These are phyloP conservation scores for Galemys pyrenaicus DNA, from an alignment of 2,113 vertebrate species.

Conservation along the genomic window DNA sequence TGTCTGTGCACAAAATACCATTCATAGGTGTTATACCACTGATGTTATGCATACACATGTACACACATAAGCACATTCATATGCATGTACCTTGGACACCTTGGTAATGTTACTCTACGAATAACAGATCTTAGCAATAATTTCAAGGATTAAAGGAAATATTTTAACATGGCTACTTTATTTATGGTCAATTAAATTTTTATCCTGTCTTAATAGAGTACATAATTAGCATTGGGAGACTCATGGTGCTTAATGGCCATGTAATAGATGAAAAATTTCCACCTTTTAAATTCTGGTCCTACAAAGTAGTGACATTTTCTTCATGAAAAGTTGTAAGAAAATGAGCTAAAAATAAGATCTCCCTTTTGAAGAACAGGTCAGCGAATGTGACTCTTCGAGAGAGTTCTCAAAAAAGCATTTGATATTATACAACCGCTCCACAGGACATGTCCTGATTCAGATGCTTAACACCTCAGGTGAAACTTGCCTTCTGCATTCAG, in stretches of 20 bases:
- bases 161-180: neutral
- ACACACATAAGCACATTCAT: neutral
- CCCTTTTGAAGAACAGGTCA: neutral
- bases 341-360: slow-evolving; percentile 25
- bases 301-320: neutral
- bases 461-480: neutral
- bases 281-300: neutral
- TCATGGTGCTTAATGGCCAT: neutral
- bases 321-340: neutral
- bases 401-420: neutral
- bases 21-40: neutral
- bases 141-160: neutral
- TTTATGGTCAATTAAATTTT: neutral
- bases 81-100: neutral
- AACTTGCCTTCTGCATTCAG: neutral
- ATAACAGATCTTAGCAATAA: neutral
- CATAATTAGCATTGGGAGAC: neutral
- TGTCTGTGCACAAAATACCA: neutral
- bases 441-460: neutral
- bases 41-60: no score
- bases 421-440: neutral
- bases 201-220: neutral
- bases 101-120: neutral
- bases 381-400: neutral
- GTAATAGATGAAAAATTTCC: neutral